Percentiles rank a stretch among this genome's conserved stretches.
These are phyloP conservation scores for Neomonachus schauinslandi DNA, from an alignment of 2,113 vertebrate genomes.

Conservation along the genomic window DNA sequence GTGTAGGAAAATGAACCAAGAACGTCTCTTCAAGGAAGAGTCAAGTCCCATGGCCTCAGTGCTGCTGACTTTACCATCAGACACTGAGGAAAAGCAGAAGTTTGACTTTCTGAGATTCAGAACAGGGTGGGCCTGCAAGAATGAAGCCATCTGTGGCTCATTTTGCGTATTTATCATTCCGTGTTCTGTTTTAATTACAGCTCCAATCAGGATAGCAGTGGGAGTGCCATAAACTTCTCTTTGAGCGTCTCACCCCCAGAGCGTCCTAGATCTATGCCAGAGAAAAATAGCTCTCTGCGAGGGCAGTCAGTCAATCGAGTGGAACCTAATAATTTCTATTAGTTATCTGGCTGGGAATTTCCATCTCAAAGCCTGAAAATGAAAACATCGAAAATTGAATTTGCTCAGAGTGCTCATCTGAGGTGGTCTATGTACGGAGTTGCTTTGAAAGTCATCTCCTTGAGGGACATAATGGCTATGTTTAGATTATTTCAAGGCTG, in stretches of 20 bases:
- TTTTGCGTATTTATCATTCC: slow-evolving; percentile 63
- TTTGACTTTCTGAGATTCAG: slow-evolving; percentile 73
- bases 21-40: not conserved
- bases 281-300: slow-evolving; percentile 48
- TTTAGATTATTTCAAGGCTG: not conserved
- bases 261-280: not conserved
- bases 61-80: not conserved
- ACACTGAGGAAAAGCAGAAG: not conserved
- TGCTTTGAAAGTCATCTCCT: not conserved
- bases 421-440: not conserved
- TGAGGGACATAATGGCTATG: not conserved
- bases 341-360: slow-evolving; percentile 40
- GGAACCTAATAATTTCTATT: slow-evolving; percentile 60
- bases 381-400: not conserved
- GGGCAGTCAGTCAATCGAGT: slow-evolving; percentile 61
- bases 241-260: accelerated
- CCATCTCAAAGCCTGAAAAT: not conserved
- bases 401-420: not conserved
- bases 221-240: slow-evolving; percentile 37
- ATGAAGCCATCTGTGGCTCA: not conserved
- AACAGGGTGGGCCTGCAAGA: slow-evolving; percentile 47
- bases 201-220: slow-evolving; percentile 45
- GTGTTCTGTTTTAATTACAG: slow-evolving; percentile 70
- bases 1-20: slow-evolving; percentile 70
- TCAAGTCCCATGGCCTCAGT: not conserved